A percentile compares a stretch with the other conserved stretches of the same genome.
Conservation (phyloP, 2,113 vertebrate genomes). For the Rhynchomys soricoides region DNA sequence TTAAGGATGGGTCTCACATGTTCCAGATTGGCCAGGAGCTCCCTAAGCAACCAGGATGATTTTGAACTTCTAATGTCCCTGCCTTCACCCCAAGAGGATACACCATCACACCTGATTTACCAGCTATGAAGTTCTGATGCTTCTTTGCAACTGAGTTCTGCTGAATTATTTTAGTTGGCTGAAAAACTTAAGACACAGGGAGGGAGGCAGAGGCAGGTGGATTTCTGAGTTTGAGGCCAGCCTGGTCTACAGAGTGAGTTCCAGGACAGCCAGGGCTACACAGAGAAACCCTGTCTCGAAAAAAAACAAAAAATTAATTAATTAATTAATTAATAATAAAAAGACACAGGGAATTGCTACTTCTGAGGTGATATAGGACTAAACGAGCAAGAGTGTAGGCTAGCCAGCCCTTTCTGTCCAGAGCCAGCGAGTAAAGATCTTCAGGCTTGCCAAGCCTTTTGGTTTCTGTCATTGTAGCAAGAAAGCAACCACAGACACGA, state of each 20-base stretch:
- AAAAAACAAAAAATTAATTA: too few relatives aligned
- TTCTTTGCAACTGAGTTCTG: not conserved
- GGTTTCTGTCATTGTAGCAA: not conserved
- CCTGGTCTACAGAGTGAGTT: too few relatives aligned
- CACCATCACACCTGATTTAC: not conserved
- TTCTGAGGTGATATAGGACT: not conserved
- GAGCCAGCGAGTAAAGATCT: not conserved
- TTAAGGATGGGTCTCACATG: not conserved
- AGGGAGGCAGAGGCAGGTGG: too few relatives aligned
- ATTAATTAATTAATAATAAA: too few relatives aligned
- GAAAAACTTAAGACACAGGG: not conserved
- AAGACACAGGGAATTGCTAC: not conserved
- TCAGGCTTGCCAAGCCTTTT: not conserved
- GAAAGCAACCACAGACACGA: not conserved
- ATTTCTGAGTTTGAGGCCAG: too few relatives aligned
- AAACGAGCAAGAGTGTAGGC: not conserved
- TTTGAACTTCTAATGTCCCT: not conserved
- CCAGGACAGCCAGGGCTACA: too few relatives aligned
- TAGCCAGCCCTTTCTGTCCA: not conserved
- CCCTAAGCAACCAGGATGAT: not conserved
- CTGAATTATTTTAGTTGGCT: not conserved
- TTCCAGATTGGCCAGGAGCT: not conserved
- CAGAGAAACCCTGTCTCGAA: too few relatives aligned
- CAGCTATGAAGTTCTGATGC: not conserved
- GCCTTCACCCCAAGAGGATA: not conserved